Conservation (phyloP, 2,797 vertebrate genomes). For the Anolis apletophallus region DNA sequence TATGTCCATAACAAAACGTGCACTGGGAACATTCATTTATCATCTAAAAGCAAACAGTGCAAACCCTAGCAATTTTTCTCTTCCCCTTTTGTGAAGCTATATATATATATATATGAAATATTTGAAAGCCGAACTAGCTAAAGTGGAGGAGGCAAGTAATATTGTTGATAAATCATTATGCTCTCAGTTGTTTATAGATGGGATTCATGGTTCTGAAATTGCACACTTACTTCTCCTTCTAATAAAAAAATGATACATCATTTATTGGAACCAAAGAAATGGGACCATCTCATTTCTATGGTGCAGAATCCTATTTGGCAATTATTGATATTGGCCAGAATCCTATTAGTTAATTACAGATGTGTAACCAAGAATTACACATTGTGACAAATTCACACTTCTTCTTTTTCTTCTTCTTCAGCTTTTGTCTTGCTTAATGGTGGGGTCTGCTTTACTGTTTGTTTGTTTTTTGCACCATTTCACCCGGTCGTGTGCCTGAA, state of each 20-base stretch:
- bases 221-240: not conserved
- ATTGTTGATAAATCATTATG: not conserved
- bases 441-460: too few species aligned
- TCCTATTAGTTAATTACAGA: not conserved
- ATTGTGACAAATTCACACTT: too few species aligned
- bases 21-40: not conserved
- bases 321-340: too few species aligned
- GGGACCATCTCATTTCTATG: not conserved
- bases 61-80: not conserved
- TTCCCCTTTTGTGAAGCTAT: not conserved
- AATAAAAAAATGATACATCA: constrained; percentile 5
- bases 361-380: too few species aligned
- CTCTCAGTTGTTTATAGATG: not conserved
- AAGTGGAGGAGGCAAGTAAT: not conserved
- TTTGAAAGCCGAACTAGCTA: not conserved
- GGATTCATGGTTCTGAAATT: not conserved
- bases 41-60: not conserved
- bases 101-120: not conserved
- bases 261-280: not conserved
- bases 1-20: not conserved
- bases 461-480: too few species aligned
- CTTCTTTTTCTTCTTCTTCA: too few species aligned
- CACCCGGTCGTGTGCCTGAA: too few species aligned
- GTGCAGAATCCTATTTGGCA: too few species aligned
- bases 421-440: too few species aligned